Base-by-base conservation (phyloP, 2,888 invertebrate species). In the Penaeus monodon region DNA sequence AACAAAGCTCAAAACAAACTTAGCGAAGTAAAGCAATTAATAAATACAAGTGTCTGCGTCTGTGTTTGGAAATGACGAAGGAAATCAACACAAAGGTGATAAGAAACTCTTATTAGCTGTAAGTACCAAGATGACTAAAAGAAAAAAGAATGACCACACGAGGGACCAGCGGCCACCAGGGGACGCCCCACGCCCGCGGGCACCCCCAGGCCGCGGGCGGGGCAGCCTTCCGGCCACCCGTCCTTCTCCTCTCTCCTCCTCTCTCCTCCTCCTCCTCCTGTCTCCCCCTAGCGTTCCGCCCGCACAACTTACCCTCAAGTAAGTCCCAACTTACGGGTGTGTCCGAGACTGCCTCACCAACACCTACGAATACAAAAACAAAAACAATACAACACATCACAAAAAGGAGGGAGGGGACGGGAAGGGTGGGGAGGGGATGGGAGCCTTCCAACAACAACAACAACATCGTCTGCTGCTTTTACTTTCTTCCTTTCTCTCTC, bases 211-310 rank as follows among this genome's bases (percentile, higher is more conserved):
- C n/a, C 65, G 80, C 44, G 64, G 44, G 80, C 49, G 80, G 80
- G 38, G 66, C 80, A 66, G 65, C 66, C 80, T 66, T 80, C 66
- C 27, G 66, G 65, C 65, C 80, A 22, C 80, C 44, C 80, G 65
- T 70, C 70, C 2, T 24, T n/a, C 70, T 27, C 70, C 70, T n/a
- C 78, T 44, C 63, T 79, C 27, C 64, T 27, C 57, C 3, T 22
- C 33, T 38, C 57, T 78, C 64, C 78, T 78, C 70, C 70, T 57
- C 64, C 79, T 27, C n/a, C 29, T 66, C 22, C 66, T 66, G n/a
- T 22, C 33, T n/a, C 29, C 80, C n/a, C 65, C 65, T 66, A 38
- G 65, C 65, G 29, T 66, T n/a, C 44, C 65, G 65, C 65, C 66
- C 80, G 80, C 65, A 66, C 65, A 65, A 24, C 38, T 29, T 70